Conservation (phyloP, 2,888 invertebrate genomes). For the Cryptosula pallasiana region DNA sequence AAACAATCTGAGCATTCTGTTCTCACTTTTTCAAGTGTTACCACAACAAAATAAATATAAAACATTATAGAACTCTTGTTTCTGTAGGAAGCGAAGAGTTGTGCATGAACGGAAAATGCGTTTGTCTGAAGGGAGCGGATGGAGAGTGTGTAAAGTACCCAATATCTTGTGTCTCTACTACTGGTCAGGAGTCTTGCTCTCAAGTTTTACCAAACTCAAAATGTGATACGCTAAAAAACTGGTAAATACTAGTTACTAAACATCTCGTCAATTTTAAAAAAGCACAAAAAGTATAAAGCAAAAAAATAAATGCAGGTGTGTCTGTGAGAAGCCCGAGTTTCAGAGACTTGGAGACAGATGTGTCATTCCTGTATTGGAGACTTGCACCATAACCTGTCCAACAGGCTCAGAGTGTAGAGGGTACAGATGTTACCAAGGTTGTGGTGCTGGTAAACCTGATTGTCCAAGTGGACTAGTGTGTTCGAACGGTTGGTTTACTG, state of each 20-base stretch:
- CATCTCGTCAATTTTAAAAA: neutral
- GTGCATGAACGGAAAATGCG: neutral
- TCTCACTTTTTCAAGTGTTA: too few relatives aligned
- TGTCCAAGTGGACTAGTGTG: neutral
- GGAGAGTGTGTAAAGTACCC: conserved; percentile 20
- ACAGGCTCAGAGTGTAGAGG: conserved; percentile 9
- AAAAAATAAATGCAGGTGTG: neutral
- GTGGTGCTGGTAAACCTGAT: neutral
- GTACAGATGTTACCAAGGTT: conserved; percentile 11
- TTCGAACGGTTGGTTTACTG: too few relatives aligned
- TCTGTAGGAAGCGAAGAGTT: conserved; percentile 2
- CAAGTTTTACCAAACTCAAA: neutral
- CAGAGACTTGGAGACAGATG: conserved; percentile 13
- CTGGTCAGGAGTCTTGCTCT: neutral
- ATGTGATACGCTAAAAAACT: neutral
- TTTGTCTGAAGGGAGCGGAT: neutral
- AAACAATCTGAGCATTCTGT: too few relatives aligned
- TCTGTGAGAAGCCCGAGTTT: neutral
- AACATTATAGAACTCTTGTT: too few relatives aligned
- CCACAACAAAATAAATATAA: too few relatives aligned
- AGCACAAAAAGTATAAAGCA: neutral
- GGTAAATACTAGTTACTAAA: neutral
- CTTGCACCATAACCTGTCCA: neutral
- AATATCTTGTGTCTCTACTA: neutral
- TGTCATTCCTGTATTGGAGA: neutral